phyloP scores from a whole-genome alignment of 2,797 vertebrate species.

The Gouania willdenowi region DNA sequence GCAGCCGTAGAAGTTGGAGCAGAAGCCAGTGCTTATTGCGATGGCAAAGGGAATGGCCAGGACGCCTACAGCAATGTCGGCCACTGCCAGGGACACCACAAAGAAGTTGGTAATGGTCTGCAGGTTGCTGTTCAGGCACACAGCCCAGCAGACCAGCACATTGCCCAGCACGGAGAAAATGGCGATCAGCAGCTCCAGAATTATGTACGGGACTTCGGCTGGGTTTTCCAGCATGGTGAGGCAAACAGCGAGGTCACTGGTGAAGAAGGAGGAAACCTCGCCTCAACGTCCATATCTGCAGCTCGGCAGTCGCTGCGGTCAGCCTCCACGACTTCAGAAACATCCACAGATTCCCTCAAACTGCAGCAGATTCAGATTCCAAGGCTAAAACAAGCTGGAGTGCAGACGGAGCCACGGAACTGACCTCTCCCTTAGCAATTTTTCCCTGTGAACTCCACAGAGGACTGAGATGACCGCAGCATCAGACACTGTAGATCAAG shows the following conservation, averaged over 20 bases:
- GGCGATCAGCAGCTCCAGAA: slow-evolving; percentile 89
- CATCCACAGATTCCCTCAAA: slow-evolving; percentile 12
- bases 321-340: slow-evolving; percentile 10
- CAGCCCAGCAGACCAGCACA: slow-evolving; percentile 94
- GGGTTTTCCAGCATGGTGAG: slow-evolving; percentile 77
- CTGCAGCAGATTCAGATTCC: too few relatives aligned
- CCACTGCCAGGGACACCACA: slow-evolving; percentile 90
- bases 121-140: slow-evolving; percentile 90
- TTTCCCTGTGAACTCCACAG: slow-evolving; percentile 48
- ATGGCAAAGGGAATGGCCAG: slow-evolving; percentile 94
- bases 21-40: slow-evolving; percentile 92
- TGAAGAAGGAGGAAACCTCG: slow-evolving; percentile 51
- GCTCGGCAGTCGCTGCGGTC: too few relatives aligned
- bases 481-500: neutral
- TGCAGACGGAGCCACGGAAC: too few relatives aligned
- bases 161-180: slow-evolving; percentile 90
- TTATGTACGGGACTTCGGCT: slow-evolving; percentile 75
- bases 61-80: slow-evolving; percentile 92
- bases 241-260: slow-evolving; percentile 32
- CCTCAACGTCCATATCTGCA: slow-evolving; percentile 88
- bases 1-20: slow-evolving; percentile 90
- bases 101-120: slow-evolving; percentile 97
- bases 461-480: neutral
- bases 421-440: too few relatives aligned
- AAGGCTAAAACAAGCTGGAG: too few relatives aligned